A percentile compares a stretch with the other conserved stretches of the same genome.
Conservation (phyloP, 1,140 invertebrate species). For the Leptestheria dahalacensis region DNA sequence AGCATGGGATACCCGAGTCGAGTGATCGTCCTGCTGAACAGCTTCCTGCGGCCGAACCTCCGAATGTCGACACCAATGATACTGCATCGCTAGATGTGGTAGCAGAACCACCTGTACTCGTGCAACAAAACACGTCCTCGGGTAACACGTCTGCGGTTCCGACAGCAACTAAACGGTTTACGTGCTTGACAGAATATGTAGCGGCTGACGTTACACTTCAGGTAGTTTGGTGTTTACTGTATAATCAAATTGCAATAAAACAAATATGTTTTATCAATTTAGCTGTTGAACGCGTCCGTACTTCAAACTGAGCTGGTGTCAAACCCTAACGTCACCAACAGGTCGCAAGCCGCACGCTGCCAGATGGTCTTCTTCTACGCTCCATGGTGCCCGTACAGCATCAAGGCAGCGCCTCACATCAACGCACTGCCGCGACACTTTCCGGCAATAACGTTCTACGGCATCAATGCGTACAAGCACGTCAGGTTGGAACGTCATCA, state of each 20-base stretch:
- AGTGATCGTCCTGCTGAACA: too few species aligned
- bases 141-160: not conserved
- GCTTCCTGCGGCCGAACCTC: too few species aligned
- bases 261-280: constrained; percentile 16
- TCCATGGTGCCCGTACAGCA: constrained; percentile 75
- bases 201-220: constrained; percentile 10
- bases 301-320: constrained; percentile 36
- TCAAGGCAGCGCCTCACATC: constrained; percentile 70
- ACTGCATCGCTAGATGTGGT: not conserved
- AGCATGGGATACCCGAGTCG: too few species aligned
- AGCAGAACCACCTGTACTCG: too few species aligned
- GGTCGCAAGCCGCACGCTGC: constrained; percentile 46
- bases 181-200: constrained; percentile 4
- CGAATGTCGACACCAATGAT: too few species aligned
- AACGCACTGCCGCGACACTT: constrained; percentile 75
- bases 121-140: not conserved
- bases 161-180: constrained; percentile 3
- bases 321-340: constrained; percentile 34
- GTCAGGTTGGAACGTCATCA: constrained; percentile 42
- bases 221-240: not conserved
- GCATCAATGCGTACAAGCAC: constrained; percentile 74
- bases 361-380: constrained; percentile 76
- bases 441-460: constrained; percentile 71
- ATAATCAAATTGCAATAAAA: too few species aligned
- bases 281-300: constrained; percentile 34